phyloP scores from a whole-genome alignment of 2,797 vertebrate species.

The Emys orbicularis region DNA sequence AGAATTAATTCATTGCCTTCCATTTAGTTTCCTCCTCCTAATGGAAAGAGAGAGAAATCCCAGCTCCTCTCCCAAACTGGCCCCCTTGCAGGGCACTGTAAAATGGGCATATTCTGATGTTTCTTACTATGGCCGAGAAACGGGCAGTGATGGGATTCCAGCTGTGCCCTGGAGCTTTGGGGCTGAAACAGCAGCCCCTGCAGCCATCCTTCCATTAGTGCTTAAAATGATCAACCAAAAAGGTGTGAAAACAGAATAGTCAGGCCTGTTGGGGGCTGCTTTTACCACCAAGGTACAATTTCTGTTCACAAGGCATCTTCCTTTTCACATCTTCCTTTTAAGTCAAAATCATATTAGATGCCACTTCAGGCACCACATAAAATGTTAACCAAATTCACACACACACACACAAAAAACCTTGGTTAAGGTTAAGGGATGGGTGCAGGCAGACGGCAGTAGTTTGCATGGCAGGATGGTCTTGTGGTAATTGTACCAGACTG shows the following conservation, averaged over 20 bases:
- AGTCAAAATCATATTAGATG: conserved; percentile 38
- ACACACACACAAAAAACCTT: background rate
- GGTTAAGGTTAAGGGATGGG: background rate
- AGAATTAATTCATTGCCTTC: conserved; percentile 23
- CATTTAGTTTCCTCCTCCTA: background rate
- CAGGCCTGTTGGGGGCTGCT: conserved; percentile 19
- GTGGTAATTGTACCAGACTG: background rate
- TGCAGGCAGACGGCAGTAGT: background rate
- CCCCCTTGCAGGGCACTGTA: conserved; percentile 2
- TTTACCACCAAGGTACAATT: conserved; percentile 54
- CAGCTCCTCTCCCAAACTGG: conserved; percentile 24
- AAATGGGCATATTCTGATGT: conserved; percentile 27
- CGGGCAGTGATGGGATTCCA: conserved; percentile 14
- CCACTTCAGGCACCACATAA: conserved; percentile 46
- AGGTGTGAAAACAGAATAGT: conserved; percentile 13
- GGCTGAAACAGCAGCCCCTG: background rate
- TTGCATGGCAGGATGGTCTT: background rate
- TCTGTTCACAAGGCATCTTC: conserved; percentile 48
- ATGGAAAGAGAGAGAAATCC: conserved; percentile 19
- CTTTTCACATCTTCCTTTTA: conserved; percentile 14
- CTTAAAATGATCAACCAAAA: background rate
- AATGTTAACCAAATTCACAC: background rate
- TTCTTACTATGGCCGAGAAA: conserved; percentile 36
- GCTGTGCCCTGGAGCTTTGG: background rate
- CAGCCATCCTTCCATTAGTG: background rate